Evolutionary conservation across 2,888 invertebrate genomes (phyloP).

Genomic region (Tolmerus cingulatus): DNA sequence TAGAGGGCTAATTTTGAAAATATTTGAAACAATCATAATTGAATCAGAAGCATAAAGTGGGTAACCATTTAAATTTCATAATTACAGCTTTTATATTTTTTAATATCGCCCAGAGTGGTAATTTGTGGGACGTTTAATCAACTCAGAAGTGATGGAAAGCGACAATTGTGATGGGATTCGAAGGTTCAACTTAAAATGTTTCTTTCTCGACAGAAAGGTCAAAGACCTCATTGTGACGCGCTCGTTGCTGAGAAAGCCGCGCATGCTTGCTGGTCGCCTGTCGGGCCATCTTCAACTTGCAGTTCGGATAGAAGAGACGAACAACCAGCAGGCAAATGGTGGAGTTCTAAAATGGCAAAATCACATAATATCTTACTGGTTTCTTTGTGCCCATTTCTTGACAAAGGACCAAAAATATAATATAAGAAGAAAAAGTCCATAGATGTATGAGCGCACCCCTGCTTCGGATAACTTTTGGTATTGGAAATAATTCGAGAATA

Average conservation of each 20-base stretch:
- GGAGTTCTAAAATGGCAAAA: not conserved
- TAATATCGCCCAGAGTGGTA: no score
- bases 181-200: not conserved
- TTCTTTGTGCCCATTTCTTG: not conserved
- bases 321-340: not conserved
- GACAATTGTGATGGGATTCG: no score
- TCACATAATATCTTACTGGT: not conserved
- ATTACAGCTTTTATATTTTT: no score
- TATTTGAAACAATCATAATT: not conserved
- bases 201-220: slow-evolving; percentile 7
- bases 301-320: not conserved
- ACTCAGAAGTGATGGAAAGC: not conserved
- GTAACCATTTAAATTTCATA: no score
- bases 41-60: no score
- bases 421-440: no score
- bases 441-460: not conserved
- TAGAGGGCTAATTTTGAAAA: not conserved
- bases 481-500: not conserved
- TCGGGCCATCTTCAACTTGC: not conserved
- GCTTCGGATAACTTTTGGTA: not conserved
- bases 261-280: not conserved
- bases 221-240: not conserved
- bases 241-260: not conserved
- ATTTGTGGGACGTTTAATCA: no score
- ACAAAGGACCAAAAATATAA: no score